Evolutionary conservation across 2,113 vertebrate species (phyloP).

Genomic region (Dinomys branickii): DNA sequence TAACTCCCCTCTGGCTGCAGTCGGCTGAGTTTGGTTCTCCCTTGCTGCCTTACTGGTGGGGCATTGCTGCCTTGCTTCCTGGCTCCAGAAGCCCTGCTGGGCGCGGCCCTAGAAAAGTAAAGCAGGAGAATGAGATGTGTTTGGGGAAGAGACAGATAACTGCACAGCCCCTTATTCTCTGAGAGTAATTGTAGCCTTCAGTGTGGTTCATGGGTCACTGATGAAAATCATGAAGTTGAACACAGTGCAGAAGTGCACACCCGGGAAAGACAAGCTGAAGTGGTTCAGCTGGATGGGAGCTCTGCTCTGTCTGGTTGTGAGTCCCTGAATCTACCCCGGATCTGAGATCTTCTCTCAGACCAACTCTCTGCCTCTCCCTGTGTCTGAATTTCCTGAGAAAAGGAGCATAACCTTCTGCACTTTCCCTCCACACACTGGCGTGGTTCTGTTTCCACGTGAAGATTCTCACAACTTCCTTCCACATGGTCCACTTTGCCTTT

Average conservation of each 20-base stretch:
- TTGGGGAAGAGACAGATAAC: slow-evolving; percentile 48
- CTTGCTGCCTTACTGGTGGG: slow-evolving; percentile 44
- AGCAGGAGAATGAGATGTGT: slow-evolving; percentile 65
- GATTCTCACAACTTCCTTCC: not conserved
- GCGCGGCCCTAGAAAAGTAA: slow-evolving; percentile 43
- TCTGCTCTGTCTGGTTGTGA: not conserved
- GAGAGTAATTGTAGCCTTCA: slow-evolving; percentile 54
- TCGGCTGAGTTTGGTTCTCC: slow-evolving; percentile 85
- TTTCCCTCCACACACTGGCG: not conserved
- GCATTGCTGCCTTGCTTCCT: not conserved
- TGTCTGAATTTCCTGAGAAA: not conserved
- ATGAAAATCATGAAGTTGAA: slow-evolving; percentile 28
- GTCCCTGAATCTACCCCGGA: not conserved
- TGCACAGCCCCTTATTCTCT: slow-evolving; percentile 44
- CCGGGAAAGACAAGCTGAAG: not conserved
- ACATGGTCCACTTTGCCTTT: not conserved
- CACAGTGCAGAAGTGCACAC: not conserved
- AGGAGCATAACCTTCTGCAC: not conserved
- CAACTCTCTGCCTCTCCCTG: not conserved
- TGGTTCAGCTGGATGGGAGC: not conserved
- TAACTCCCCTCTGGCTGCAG: slow-evolving; percentile 77
- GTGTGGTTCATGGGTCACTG: not conserved
- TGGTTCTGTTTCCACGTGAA: not conserved
- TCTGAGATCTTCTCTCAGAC: not conserved
- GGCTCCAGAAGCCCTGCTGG: slow-evolving; percentile 41